These are phyloP conservation scores for Habrosyne pyritoides DNA, from an alignment of 2,888 invertebrate genomes.

Conservation along the genomic window DNA sequence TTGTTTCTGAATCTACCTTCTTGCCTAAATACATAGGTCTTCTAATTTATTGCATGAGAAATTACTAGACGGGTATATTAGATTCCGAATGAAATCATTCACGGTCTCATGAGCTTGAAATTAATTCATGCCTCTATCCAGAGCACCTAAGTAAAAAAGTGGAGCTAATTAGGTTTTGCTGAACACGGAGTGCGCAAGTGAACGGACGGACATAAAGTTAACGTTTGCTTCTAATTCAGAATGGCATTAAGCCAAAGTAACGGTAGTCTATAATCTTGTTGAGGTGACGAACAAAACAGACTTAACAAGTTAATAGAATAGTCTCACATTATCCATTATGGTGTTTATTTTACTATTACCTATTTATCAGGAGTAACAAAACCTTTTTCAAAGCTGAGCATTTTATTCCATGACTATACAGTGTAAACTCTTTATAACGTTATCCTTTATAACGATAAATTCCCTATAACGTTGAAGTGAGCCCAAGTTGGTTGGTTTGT, in stretches of 20 bases:
- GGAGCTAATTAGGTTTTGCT: conserved; percentile 58
- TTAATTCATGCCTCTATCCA: conserved; percentile 55
- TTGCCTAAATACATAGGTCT: not conserved
- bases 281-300: not conserved
- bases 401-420: no score
- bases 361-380: no score
- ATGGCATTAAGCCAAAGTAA: conserved; percentile 34
- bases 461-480: no score
- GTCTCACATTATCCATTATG: not conserved
- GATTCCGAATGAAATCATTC: conserved; percentile 44
- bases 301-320: not conserved
- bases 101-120: conserved; percentile 59
- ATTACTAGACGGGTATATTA: conserved; percentile 29
- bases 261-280: conserved; percentile 24
- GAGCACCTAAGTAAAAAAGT: conserved; percentile 50
- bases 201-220: conserved; percentile 30
- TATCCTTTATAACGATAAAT: no score
- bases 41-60: conserved; percentile 2
- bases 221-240: conserved; percentile 40
- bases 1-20: not conserved
- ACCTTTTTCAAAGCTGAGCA: no score
- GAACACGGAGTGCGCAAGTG: conserved; percentile 40
- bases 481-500: no score
- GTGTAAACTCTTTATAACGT: no score
- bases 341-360: no score